Evolutionary conservation across 2,888 invertebrate genomes (phyloP).

Genomic region (Pollenia angustigena): DNA sequence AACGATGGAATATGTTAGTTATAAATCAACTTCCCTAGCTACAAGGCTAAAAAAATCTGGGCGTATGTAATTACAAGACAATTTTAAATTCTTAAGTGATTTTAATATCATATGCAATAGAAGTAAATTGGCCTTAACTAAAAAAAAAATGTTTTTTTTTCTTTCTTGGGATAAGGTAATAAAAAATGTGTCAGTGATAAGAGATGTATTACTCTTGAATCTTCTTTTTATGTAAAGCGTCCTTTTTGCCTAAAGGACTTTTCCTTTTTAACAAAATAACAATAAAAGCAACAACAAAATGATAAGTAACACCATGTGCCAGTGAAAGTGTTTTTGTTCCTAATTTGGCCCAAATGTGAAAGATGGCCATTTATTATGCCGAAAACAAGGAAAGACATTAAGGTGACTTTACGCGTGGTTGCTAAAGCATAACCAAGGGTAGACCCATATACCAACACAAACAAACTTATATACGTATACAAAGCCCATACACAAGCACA

Average conservation of each 20-base stretch:
- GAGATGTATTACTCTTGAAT: constrained; percentile 62
- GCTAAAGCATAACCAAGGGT: constrained; percentile 56
- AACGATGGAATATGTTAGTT: no score
- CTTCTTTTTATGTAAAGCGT: constrained; percentile 41
- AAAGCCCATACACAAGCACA: constrained; percentile 24
- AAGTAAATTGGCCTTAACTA: no score
- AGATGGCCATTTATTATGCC: constrained; percentile 67
- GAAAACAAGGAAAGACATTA: constrained; percentile 68
- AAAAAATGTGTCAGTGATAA: constrained; percentile 75
- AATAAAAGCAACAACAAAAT: constrained; percentile 40
- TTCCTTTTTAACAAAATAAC: constrained; percentile 61
- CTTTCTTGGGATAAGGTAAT: constrained; percentile 74
- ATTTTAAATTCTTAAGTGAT: no score
- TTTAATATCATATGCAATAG: no score
- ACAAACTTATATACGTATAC: constrained; percentile 68
- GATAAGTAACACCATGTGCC: constrained; percentile 71
- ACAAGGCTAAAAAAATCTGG: no score
- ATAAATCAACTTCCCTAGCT: no score
- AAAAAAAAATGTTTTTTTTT: no score
- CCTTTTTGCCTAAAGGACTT: constrained; percentile 70
- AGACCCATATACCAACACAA: constrained; percentile 24
- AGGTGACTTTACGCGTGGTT: constrained; percentile 72
- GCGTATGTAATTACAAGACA: no score
- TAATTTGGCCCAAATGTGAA: constrained; percentile 77
- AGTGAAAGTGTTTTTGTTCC: constrained; percentile 78